Evolutionary conservation across 2,888 invertebrate species (phyloP).

Genomic region (Steinernema scapterisci): DNA sequence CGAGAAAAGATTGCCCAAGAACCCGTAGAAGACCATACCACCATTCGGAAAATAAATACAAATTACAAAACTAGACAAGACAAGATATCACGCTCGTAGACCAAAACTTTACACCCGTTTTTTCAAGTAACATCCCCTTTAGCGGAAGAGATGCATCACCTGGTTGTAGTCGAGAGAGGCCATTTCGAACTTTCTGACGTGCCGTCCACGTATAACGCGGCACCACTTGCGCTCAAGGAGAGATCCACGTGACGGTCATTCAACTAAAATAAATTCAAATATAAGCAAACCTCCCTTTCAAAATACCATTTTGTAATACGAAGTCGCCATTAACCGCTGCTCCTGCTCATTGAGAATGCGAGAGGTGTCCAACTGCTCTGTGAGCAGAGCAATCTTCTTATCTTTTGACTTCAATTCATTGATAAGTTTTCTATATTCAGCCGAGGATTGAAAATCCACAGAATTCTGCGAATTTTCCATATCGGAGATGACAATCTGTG

Average conservation of each 20-base stretch:
- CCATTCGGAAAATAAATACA: too few species aligned
- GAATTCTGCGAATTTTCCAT: not conserved
- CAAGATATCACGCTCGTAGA: too few species aligned
- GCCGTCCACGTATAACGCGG: too few species aligned
- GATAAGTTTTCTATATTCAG: not conserved
- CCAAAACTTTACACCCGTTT: too few species aligned
- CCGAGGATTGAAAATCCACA: not conserved
- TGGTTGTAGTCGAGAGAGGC: too few species aligned
- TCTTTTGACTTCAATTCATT: not conserved
- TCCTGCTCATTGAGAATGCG: conserved; percentile 16
- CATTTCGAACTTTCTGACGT: too few species aligned
- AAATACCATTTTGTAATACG: conserved; percentile 10
- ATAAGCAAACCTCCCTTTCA: not conserved
- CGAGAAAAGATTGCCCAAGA: too few species aligned
- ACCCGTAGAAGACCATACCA: too few species aligned
- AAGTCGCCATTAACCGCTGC: not conserved
- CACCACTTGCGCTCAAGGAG: too few species aligned
- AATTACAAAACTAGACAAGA: too few species aligned
- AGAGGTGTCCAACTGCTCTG: conserved; percentile 11
- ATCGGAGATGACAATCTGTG: not conserved
- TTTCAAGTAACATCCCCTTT: too few species aligned
- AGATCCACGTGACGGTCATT: not conserved
- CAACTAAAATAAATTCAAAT: not conserved
- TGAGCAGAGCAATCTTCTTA: not conserved
- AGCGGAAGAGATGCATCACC: too few species aligned